Conservation (phyloP, 2,797 vertebrate genomes). For the Danio albolineatus region DNA sequence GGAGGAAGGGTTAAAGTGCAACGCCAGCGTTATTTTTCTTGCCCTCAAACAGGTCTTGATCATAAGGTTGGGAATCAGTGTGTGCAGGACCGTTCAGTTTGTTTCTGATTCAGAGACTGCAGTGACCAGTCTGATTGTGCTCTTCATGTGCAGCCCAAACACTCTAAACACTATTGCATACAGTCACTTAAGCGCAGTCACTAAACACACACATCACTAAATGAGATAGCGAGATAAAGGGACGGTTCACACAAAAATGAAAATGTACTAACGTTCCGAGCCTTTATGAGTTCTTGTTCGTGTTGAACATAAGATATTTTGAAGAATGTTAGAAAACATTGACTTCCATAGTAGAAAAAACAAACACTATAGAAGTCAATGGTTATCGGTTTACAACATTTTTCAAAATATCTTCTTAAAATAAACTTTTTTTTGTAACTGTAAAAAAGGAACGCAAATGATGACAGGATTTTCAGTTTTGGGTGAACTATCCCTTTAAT, state of each 20-base stretch:
- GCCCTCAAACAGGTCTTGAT: conserved; percentile 73
- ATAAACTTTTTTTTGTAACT: too few relatives aligned
- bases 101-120: conserved; percentile 58
- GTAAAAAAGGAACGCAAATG: too few relatives aligned
- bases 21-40: conserved; percentile 68
- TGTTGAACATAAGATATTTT: too few relatives aligned
- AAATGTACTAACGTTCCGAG: background rate
- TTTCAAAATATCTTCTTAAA: too few relatives aligned
- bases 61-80: conserved; percentile 69
- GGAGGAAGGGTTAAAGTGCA: conserved; percentile 82
- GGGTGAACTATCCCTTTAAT: too few relatives aligned
- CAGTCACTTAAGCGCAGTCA: conserved; percentile 45
- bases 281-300: too few relatives aligned
- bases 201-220: conserved; percentile 41
- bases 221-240: too few relatives aligned
- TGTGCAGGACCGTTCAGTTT: conserved; percentile 64
- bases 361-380: too few relatives aligned
- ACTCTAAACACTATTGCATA: conserved; percentile 54
- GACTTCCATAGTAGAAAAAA: too few relatives aligned
- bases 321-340: too few relatives aligned
- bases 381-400: too few relatives aligned
- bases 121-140: conserved; percentile 78
- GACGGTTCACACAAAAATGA: background rate
- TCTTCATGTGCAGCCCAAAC: conserved; percentile 62
- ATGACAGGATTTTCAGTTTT: too few relatives aligned